Conservation (phyloP, 2,888 invertebrate species). For the Chymomyza amoena region DNA sequence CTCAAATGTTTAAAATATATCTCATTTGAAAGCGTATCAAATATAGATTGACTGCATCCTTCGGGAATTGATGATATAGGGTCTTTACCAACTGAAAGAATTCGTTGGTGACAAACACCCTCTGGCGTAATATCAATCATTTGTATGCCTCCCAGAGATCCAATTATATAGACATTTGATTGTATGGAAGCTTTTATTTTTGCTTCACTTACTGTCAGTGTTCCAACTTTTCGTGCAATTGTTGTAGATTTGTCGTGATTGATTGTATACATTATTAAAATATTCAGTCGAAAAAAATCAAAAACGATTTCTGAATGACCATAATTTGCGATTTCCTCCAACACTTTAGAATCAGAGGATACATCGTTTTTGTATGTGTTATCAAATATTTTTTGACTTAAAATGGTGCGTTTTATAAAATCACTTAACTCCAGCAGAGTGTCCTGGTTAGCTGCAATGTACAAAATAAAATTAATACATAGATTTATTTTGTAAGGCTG, state of each 20-base stretch:
- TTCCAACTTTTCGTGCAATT: slow-evolving; percentile 92
- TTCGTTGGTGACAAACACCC: slow-evolving; percentile 89
- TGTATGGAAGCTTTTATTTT: slow-evolving; percentile 89
- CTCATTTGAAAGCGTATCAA: slow-evolving; percentile 76
- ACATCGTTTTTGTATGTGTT: slow-evolving; percentile 18
- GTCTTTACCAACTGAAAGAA: slow-evolving; percentile 90
- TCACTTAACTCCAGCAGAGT: slow-evolving; percentile 95
- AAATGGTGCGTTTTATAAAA: slow-evolving; percentile 88
- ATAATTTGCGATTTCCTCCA: slow-evolving; percentile 35
- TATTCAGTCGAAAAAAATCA: slow-evolving; percentile 94
- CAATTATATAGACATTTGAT: slow-evolving; percentile 84
- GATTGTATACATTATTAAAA: slow-evolving; percentile 90
- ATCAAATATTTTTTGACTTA: slow-evolving; percentile 69
- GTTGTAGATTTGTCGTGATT: slow-evolving; percentile 84
- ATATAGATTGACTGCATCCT: slow-evolving; percentile 68
- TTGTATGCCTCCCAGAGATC: slow-evolving; percentile 95
- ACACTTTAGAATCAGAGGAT: slow-evolving; percentile 31
- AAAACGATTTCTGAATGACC: slow-evolving; percentile 90
- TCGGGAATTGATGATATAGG: slow-evolving; percentile 81
- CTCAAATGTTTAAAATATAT: slow-evolving; percentile 75
- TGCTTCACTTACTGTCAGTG: slow-evolving; percentile 94
- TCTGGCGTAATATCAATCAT: slow-evolving; percentile 92
- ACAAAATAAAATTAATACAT: background rate
- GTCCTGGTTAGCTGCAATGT: slow-evolving; percentile 90
- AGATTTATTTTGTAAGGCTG: too few species aligned